These are phyloP conservation scores for Gobio occitaniae DNA, from an alignment of 2,797 vertebrate genomes.

Conservation along the genomic window DNA sequence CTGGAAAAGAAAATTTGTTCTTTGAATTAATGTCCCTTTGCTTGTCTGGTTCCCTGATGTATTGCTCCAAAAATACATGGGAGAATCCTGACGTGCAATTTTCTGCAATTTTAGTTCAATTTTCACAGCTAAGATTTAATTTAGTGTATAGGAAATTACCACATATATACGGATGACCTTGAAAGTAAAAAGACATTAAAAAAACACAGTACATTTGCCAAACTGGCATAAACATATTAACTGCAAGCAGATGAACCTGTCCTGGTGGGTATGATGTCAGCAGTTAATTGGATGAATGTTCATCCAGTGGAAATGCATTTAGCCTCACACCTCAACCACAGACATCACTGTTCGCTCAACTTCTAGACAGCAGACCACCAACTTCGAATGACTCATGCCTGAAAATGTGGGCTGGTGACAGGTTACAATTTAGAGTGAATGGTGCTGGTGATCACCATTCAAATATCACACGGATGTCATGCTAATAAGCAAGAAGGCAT, in stretches of 20 bases:
- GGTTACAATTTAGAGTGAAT: slow-evolving; percentile 24
- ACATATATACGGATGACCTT: background rate
- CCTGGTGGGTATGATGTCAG: slow-evolving; percentile 21
- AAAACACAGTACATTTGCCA: slow-evolving; percentile 12
- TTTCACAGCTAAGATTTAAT: slow-evolving; percentile 20
- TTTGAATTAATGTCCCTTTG: slow-evolving; percentile 40
- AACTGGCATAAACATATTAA: slow-evolving; percentile 2
- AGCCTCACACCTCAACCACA: slow-evolving; percentile 10
- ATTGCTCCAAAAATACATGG: slow-evolving; percentile 32
- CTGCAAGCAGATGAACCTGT: slow-evolving; percentile 7
- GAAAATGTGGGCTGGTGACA: slow-evolving; percentile 29
- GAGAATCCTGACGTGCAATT: slow-evolving; percentile 41
- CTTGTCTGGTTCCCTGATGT: slow-evolving; percentile 15
- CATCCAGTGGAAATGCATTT: slow-evolving; percentile 24
- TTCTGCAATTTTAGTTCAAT: slow-evolving; percentile 45
- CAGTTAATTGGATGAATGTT: slow-evolving; percentile 14
- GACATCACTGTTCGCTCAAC: background rate
- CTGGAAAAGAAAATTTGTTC: slow-evolving; percentile 55
- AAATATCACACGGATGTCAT: background rate
- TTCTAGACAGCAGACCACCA: slow-evolving; percentile 13
- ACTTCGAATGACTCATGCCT: slow-evolving; percentile 25
- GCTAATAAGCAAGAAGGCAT: slow-evolving; percentile 21
- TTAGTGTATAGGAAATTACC: slow-evolving; percentile 16
- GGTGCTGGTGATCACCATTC: background rate
- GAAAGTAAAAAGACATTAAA: slow-evolving; percentile 24